Conservation (phyloP, 2,797 vertebrate species). For the Galago senegalensis region DNA sequence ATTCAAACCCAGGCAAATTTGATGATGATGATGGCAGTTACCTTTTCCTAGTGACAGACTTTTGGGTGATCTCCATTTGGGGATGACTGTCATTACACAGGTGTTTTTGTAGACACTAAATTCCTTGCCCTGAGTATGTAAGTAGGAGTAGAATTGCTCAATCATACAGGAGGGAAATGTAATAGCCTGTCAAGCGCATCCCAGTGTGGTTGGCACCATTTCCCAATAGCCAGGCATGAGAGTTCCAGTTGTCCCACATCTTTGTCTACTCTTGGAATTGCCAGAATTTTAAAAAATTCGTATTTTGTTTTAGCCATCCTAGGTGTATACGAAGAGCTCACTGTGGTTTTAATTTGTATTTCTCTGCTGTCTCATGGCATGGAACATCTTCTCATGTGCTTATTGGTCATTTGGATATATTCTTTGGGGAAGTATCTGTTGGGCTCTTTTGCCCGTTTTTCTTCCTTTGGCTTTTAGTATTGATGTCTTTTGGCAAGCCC, state of each 20-base stretch:
- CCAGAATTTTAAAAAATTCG: neutral
- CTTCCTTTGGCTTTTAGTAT: neutral
- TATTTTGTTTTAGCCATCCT: neutral
- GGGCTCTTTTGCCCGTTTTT: neutral
- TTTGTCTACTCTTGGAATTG: neutral
- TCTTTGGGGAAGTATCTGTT: neutral
- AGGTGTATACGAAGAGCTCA: neutral
- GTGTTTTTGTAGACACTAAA: neutral
- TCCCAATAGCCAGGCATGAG: accelerated
- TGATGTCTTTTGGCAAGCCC: neutral
- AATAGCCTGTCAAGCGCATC: neutral
- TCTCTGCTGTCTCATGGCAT: neutral
- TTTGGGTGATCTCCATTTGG: neutral
- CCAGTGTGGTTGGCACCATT: neutral
- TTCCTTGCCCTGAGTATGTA: neutral
- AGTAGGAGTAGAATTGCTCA: accelerated
- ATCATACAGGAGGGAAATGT: neutral
- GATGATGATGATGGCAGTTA: neutral
- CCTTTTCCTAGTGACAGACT: neutral
- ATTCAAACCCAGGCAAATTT: neutral
- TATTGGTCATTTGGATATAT: neutral
- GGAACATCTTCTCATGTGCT: accelerated
- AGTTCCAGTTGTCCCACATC: neutral
- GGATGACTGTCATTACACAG: neutral
- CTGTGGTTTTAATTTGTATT: neutral